These are phyloP conservation scores for Drosophila imparisetae DNA, from an alignment of 2,888 invertebrate species.

Conservation along the genomic window DNA sequence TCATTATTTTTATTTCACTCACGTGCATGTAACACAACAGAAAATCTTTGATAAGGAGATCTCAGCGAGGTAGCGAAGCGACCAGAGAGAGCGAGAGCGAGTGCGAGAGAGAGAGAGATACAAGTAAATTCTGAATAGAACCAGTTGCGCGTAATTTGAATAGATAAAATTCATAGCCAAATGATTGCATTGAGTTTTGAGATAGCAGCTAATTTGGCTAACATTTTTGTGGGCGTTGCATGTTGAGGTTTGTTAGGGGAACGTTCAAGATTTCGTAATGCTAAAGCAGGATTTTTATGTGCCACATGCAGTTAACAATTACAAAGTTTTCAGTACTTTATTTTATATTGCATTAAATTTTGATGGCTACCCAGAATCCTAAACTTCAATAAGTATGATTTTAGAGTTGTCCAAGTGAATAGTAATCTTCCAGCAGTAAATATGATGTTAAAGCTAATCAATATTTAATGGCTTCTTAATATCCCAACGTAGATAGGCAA, in stretches of 20 bases:
- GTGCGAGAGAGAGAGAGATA: neutral
- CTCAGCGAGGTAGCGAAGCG: conserved; percentile 5
- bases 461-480: conserved; percentile 37
- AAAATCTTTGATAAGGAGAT: conserved; percentile 58
- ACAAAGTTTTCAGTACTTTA: neutral
- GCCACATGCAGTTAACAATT: neutral
- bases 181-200: conserved; percentile 22
- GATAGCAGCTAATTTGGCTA: conserved; percentile 24
- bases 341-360: neutral
- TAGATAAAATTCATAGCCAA: conserved; percentile 36
- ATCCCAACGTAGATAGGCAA: conserved; percentile 12
- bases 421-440: neutral
- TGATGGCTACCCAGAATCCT: neutral
- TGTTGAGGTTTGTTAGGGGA: neutral
- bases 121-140: neutral
- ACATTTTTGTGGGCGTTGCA: conserved; percentile 1
- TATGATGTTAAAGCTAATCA: conserved; percentile 1
- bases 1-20: conserved; percentile 72
- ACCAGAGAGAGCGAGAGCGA: neutral
- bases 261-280: neutral
- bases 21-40: conserved; percentile 63
- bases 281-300: neutral
- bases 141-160: conserved; percentile 30
- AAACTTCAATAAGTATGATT: neutral
- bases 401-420: neutral